Conservation (phyloP, 2,888 invertebrate genomes). For the Troides helena region DNA sequence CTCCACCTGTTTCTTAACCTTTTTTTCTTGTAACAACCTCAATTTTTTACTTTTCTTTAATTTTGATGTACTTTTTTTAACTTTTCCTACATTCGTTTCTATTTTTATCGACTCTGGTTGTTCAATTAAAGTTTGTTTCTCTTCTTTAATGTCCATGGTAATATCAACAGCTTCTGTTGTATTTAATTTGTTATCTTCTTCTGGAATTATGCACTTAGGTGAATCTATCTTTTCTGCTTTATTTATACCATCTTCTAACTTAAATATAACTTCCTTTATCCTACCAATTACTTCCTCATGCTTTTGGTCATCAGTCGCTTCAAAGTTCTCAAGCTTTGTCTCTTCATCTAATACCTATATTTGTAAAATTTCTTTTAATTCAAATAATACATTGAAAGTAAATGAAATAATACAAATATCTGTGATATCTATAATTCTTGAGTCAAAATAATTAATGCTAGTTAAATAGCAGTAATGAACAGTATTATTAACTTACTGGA, state of each 20-base stretch:
- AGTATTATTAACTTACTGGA: constrained; percentile 27
- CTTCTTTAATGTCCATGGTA: constrained; percentile 18
- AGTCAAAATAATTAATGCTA: constrained; percentile 1
- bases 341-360: constrained; percentile 61
- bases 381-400: neutral
- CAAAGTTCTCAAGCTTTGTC: constrained; percentile 60
- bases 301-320: constrained; percentile 53
- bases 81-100: constrained; percentile 33
- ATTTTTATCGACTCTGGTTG: neutral
- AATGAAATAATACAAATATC: neutral
- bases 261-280: constrained; percentile 68
- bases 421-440: constrained; percentile 1
- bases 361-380: constrained; percentile 21
- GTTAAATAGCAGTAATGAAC: constrained; percentile 1
- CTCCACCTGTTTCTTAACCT: constrained; percentile 63
- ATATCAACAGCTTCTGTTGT: constrained; percentile 24
- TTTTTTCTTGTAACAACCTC: constrained; percentile 55
- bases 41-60: constrained; percentile 58
- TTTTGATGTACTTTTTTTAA: constrained; percentile 48
- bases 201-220: constrained; percentile 40
- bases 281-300: constrained; percentile 64
- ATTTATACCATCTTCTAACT: constrained; percentile 62
- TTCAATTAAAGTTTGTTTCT: constrained; percentile 7
- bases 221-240: constrained; percentile 42
- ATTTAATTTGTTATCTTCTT: constrained; percentile 33